phyloP scores from a whole-genome alignment of 2,888 invertebrate species.

The Drosophila meridiana region DNA sequence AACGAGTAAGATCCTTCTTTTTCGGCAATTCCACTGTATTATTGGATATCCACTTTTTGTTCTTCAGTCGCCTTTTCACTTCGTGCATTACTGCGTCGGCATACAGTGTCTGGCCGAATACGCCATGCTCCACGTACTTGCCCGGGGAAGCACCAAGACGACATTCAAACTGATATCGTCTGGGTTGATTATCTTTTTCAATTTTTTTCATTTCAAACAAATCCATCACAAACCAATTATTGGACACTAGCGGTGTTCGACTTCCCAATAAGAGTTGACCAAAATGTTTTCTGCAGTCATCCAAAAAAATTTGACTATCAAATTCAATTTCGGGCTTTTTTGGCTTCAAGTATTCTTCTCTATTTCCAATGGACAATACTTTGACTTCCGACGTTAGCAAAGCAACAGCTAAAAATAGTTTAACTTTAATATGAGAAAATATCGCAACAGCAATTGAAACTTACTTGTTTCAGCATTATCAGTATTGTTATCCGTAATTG shows the following conservation, averaged over 20 bases:
- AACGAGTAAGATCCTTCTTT: no score
- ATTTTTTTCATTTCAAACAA: background rate
- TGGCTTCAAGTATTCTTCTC: background rate
- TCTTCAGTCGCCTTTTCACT: background rate
- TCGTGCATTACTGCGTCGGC: slow-evolving; percentile 6
- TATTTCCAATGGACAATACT: background rate
- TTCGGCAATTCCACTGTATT: background rate
- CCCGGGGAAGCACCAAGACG: background rate
- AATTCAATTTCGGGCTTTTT: background rate
- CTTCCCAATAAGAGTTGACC: background rate
- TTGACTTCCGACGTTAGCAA: background rate
- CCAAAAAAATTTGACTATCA: slow-evolving; percentile 2
- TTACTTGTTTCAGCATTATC: background rate
- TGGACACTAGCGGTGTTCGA: background rate
- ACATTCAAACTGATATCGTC: background rate
- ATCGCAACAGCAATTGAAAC: background rate
- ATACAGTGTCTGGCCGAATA: background rate
- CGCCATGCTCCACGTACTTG: background rate
- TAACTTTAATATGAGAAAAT: background rate
- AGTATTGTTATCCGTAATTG: background rate
- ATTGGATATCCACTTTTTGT: slow-evolving; percentile 1
- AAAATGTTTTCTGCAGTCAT: background rate
- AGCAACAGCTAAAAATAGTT: background rate
- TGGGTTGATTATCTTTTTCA: background rate
- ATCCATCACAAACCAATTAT: background rate